These are phyloP conservation scores for Pteruthius melanotis DNA, from an alignment of 2,113 vertebrate species.

Conservation along the genomic window DNA sequence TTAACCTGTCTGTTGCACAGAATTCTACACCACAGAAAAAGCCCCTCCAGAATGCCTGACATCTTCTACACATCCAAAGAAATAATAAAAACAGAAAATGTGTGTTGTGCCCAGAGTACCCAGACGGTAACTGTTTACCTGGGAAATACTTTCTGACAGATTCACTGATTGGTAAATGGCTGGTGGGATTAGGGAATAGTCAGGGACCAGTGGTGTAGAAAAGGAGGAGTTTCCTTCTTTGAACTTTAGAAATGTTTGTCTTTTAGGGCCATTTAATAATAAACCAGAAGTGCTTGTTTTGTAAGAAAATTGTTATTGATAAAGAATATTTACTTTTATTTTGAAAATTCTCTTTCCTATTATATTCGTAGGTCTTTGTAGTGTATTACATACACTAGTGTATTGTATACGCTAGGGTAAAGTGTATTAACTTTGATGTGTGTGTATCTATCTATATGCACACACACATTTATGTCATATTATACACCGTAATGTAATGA, in stretches of 20 bases:
- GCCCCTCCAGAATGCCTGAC: background rate
- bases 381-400: no score
- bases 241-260: background rate
- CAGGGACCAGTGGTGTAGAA: background rate
- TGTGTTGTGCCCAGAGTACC: background rate
- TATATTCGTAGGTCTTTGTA: background rate
- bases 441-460: background rate
- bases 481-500: background rate
- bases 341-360: background rate
- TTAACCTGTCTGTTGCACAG: background rate
- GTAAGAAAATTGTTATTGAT: background rate
- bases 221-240: background rate
- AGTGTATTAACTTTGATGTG: background rate
- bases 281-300: background rate
- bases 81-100: background rate
- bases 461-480: background rate
- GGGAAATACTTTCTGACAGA: constrained; percentile 15
- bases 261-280: background rate
- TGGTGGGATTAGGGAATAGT: background rate
- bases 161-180: background rate
- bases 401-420: no score
- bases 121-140: background rate
- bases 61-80: background rate
- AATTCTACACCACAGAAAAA: background rate
- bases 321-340: background rate